These are phyloP conservation scores for Microchrysa polita DNA, from an alignment of 2,888 invertebrate species.

Conservation along the genomic window DNA sequence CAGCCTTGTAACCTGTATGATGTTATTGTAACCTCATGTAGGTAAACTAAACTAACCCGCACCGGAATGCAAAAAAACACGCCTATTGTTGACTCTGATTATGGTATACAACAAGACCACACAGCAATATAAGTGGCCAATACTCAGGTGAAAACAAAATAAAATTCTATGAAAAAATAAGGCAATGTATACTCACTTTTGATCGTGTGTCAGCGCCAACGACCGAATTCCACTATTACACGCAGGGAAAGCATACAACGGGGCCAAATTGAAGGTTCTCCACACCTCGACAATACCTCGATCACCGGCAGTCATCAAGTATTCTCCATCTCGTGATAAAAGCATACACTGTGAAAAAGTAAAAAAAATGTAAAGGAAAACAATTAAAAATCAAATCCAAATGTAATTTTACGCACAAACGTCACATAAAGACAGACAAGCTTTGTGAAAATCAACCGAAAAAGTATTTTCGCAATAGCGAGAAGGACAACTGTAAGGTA, in stretches of 20 bases:
- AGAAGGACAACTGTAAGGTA: no score
- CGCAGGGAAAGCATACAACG: constrained; percentile 97
- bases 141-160: no score
- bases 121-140: no score
- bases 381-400: neutral
- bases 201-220: constrained; percentile 96
- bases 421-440: no score
- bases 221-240: constrained; percentile 95
- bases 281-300: constrained; percentile 98
- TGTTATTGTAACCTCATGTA: no score
- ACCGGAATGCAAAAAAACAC: no score
- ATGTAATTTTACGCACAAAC: neutral
- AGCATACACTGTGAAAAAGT: constrained; percentile 79
- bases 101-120: no score
- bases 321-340: constrained; percentile 97
- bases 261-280: constrained; percentile 96
- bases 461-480: neutral
- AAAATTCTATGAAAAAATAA: no score
- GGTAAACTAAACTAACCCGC: no score
- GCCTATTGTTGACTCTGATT: no score
- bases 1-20: no score
- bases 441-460: neutral
- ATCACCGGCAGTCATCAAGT: constrained; percentile 96
- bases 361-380: constrained; percentile 24
- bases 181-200: constrained; percentile 79